Evolutionary conservation across 2,797 vertebrate genomes (phyloP).

Genomic region (Tauraco hartlaubi): DNA sequence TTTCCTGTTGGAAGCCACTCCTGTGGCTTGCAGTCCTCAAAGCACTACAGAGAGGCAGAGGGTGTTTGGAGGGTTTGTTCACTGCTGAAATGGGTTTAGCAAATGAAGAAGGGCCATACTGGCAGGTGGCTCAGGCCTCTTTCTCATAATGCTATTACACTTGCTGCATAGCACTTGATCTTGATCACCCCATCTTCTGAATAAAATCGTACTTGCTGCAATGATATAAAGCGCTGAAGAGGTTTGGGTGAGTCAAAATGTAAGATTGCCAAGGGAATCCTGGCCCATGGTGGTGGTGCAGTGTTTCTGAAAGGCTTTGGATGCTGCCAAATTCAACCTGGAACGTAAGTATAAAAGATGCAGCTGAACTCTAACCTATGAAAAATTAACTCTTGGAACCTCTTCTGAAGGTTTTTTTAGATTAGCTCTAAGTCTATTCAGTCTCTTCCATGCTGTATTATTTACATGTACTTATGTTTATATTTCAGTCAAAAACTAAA

Average conservation of each 20-base stretch:
- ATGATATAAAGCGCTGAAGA: not conserved
- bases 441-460: not conserved
- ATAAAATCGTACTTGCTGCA: not conserved
- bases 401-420: not conserved
- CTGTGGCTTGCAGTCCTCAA: not conserved
- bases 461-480: not conserved
- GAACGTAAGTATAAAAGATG: not conserved
- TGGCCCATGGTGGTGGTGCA: not conserved
- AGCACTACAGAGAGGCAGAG: not conserved
- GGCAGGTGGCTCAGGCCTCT: not conserved
- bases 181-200: not conserved
- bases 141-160: not conserved
- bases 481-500: conserved; percentile 87
- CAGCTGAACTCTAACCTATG: not conserved
- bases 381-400: not conserved
- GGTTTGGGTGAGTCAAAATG: not conserved
- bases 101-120: not conserved
- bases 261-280: not conserved
- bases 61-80: not conserved
- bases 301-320: not conserved
- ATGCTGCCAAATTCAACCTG: not conserved
- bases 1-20: not conserved
- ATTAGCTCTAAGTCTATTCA: not conserved
- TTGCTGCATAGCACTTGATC: not conserved
- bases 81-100: not conserved